Evolutionary conservation across 1,140 invertebrate genomes (phyloP).

Genomic region (Leguminivora glycinivorella): DNA sequence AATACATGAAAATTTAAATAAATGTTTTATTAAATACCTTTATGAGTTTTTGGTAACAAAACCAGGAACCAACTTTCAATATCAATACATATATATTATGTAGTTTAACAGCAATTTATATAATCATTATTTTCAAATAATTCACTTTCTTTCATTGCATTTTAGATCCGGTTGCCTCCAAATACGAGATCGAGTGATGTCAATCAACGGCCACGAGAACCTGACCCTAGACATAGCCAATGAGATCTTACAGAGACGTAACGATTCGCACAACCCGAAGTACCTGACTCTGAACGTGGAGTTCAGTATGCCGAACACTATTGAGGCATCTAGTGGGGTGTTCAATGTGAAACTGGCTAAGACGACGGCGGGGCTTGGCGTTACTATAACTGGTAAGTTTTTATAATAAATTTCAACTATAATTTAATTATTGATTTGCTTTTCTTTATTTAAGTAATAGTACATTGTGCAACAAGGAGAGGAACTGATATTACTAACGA

Average conservation of each 20-base stretch:
- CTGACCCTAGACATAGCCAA: constrained; percentile 76
- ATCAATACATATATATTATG: too few relatives aligned
- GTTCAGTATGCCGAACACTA: constrained; percentile 95
- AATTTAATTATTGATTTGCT: too few relatives aligned
- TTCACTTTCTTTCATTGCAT: constrained; percentile 11
- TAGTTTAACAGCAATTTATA: too few relatives aligned
- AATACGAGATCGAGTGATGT: constrained; percentile 89
- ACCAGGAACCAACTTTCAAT: too few relatives aligned
- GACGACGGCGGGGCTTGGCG: constrained; percentile 87
- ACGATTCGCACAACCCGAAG: constrained; percentile 69
- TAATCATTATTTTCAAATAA: too few relatives aligned
- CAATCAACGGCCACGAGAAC: constrained; percentile 87
- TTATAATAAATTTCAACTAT: not conserved
- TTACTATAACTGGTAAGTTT: constrained; percentile 88
- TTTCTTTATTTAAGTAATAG: too few relatives aligned
- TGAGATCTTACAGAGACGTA: constrained; percentile 73
- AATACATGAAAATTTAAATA: too few relatives aligned
- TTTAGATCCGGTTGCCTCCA: constrained; percentile 85
- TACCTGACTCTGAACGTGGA: constrained; percentile 84
- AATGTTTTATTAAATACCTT: too few relatives aligned
- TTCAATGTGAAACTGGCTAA: constrained; percentile 94
- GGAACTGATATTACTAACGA: too few relatives aligned
- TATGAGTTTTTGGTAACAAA: too few relatives aligned
- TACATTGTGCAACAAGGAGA: too few relatives aligned
- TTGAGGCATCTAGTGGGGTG: constrained; percentile 92